These are phyloP conservation scores for Catajapyx aquilonaris DNA, from an alignment of 1,140 invertebrate species.

Conservation along the genomic window DNA sequence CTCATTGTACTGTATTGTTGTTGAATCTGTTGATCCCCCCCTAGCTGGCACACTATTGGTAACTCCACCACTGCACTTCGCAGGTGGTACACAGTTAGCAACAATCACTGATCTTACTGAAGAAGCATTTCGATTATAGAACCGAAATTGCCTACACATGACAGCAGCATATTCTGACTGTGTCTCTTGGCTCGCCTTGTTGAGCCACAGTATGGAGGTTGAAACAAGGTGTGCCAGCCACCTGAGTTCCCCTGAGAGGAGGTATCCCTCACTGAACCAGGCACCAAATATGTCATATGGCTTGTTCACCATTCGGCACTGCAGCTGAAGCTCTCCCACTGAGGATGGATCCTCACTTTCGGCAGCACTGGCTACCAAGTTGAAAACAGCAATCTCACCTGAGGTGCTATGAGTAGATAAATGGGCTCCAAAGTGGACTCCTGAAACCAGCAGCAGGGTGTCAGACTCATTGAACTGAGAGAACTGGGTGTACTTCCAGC, in stretches of 20 bases:
- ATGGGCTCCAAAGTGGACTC: slow-evolving; percentile 57
- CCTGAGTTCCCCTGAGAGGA: slow-evolving; percentile 57
- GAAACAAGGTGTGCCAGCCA: slow-evolving; percentile 62
- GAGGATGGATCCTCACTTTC: slow-evolving; percentile 8
- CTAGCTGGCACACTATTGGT: too few species aligned
- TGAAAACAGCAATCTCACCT: slow-evolving; percentile 75
- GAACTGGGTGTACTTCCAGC: slow-evolving; percentile 78
- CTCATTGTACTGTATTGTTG: slow-evolving; percentile 30
- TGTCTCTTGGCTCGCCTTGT: slow-evolving; percentile 64
- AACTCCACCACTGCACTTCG: slow-evolving; percentile 13
- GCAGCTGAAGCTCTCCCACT: slow-evolving; percentile 43
- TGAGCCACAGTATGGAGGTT: slow-evolving; percentile 58
- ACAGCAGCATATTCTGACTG: slow-evolving; percentile 63
- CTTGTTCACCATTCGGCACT: slow-evolving; percentile 62
- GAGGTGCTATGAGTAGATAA: slow-evolving; percentile 51
- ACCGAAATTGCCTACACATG: slow-evolving; percentile 51
- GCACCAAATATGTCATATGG: slow-evolving; percentile 78
- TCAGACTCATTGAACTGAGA: slow-evolving; percentile 71
- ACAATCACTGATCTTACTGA: slow-evolving; percentile 53
- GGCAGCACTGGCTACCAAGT: slow-evolving; percentile 31
- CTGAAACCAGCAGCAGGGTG: slow-evolving; percentile 62
- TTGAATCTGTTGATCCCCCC: slow-evolving; percentile 23
- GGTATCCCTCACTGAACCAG: slow-evolving; percentile 66
- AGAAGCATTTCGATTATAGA: slow-evolving; percentile 64
- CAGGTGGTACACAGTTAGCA: slow-evolving; percentile 34